phyloP scores from a whole-genome alignment of 1,140 invertebrate species.

The Drosophila setifemur region DNA sequence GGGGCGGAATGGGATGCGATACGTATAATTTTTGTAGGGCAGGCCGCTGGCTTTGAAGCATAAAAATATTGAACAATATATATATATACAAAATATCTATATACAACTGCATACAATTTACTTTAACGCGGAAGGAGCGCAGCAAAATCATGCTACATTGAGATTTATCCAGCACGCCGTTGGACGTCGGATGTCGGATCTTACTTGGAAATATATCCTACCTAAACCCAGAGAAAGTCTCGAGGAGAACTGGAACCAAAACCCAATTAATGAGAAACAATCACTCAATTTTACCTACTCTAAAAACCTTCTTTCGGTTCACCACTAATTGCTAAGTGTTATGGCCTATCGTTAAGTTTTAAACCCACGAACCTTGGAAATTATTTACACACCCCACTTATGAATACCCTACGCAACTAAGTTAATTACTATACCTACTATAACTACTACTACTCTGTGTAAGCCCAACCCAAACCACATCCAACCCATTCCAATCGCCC shows the following conservation, averaged over 20 bases:
- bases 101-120: conserved; percentile 69
- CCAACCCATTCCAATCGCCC: conserved; percentile 4
- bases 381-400: conserved; percentile 64
- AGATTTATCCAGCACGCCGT: conserved; percentile 74
- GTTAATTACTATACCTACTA: conserved; percentile 47
- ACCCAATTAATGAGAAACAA: conserved; percentile 73
- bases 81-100: conserved; percentile 56
- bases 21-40: conserved; percentile 54
- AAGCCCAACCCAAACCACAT: conserved; percentile 47
- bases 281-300: conserved; percentile 77
- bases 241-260: conserved; percentile 44
- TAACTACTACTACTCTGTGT: conserved; percentile 35
- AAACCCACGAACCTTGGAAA: conserved; percentile 50
- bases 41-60: conserved; percentile 20
- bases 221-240: conserved; percentile 1
- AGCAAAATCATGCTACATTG: conserved; percentile 77
- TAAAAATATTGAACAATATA: conserved; percentile 61
- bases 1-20: conserved; percentile 18
- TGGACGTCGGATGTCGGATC: conserved; percentile 18
- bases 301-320: conserved; percentile 34
- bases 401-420: conserved; percentile 69
- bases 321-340: conserved; percentile 63
- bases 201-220: conserved; percentile 24
- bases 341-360: conserved; percentile 73
- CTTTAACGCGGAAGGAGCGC: conserved; percentile 56